Percentiles rank a stretch among this genome's conserved stretches.
phyloP scores from a whole-genome alignment of 2,888 invertebrate species.

The Lathronympha strigana region DNA sequence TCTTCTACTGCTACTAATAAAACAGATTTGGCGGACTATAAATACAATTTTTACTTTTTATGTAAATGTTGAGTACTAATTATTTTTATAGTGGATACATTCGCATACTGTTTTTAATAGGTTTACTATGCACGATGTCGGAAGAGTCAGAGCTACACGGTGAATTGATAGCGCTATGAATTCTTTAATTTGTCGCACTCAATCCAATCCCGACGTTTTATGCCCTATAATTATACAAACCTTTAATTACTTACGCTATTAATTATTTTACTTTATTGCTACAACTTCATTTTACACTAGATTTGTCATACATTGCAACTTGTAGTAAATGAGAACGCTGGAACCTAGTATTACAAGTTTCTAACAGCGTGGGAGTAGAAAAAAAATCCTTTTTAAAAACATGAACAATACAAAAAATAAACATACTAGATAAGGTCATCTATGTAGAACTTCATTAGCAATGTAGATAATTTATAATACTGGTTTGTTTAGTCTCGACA shows the following conservation, averaged over 20 bases:
- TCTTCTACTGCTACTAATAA: no score
- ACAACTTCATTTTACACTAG: slow-evolving; percentile 16
- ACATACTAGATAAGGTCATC: no score
- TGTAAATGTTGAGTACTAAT: no score
- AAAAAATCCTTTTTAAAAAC: no score
- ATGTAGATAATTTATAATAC: no score
- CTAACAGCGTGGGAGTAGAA: no score
- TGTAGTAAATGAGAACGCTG: not conserved
- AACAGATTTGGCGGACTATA: no score
- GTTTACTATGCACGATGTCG: slow-evolving; percentile 11
- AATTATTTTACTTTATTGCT: slow-evolving; percentile 18
- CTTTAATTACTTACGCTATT: slow-evolving; percentile 25
- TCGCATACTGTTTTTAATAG: not conserved
- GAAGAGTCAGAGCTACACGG: slow-evolving; percentile 26
- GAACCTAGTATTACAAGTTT: not conserved
- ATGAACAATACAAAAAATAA: no score
- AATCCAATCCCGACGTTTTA: slow-evolving; percentile 22
- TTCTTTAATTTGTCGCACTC: slow-evolving; percentile 34
- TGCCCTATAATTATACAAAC: slow-evolving; percentile 19
- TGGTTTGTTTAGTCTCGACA: no score
- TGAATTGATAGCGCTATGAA: slow-evolving; percentile 28
- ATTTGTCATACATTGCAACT: not conserved
- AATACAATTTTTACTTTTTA: no score
- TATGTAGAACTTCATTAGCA: not conserved
- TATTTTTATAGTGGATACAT: no score